These are phyloP conservation scores for Hanleya hanleyi DNA, from an alignment of 2,888 invertebrate species.

Conservation along the genomic window DNA sequence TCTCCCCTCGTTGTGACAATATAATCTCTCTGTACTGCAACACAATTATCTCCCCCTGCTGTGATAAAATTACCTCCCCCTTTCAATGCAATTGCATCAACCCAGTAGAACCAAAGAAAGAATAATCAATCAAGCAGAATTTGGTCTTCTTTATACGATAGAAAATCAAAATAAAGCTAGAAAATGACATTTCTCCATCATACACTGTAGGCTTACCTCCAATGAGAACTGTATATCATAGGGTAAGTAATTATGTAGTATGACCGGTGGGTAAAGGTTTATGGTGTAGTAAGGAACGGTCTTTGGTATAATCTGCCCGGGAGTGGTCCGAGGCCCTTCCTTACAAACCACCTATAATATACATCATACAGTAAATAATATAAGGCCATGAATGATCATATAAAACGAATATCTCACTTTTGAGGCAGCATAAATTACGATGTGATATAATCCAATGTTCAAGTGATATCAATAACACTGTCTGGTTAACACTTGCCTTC, in stretches of 20 bases:
- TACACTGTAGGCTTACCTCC: slow-evolving; percentile 59
- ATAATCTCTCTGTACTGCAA: too few species aligned
- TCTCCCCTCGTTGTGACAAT: too few species aligned
- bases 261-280: slow-evolving; percentile 83
- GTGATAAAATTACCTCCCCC: too few species aligned
- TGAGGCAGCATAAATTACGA: too few species aligned
- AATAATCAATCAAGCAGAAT: background rate
- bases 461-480: too few species aligned
- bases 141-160: background rate
- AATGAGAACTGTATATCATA: slow-evolving; percentile 79
- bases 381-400: too few species aligned
- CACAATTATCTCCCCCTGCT: too few species aligned
- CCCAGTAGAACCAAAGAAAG: background rate
- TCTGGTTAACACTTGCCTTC: too few species aligned
- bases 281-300: slow-evolving; percentile 82
- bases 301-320: slow-evolving; percentile 57
- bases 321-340: slow-evolving; percentile 50
- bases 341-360: slow-evolving; percentile 55
- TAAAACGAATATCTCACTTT: too few species aligned
- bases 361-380: too few species aligned
- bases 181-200: background rate
- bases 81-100: too few species aligned
- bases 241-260: slow-evolving; percentile 85
- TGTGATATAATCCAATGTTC: too few species aligned
- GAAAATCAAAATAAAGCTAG: background rate